phyloP scores from a whole-genome alignment of 2,113 vertebrate species.

The Pelmatolapia mariae region DNA sequence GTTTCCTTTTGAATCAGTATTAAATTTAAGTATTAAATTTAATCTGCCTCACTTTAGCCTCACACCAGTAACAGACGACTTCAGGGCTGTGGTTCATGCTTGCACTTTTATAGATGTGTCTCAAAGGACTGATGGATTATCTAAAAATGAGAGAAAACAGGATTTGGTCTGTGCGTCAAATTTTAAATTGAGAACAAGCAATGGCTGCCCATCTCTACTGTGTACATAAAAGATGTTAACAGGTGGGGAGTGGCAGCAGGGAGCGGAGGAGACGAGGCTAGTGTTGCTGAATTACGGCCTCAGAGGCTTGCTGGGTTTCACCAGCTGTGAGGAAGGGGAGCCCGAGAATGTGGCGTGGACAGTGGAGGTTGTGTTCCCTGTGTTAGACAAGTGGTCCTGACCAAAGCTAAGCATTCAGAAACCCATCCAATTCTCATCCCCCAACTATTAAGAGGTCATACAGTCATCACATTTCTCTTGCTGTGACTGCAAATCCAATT shows the following conservation, averaged over 20 bases:
- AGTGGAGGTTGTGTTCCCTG: conserved; percentile 16
- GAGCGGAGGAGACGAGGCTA: neutral
- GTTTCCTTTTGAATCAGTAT: neutral
- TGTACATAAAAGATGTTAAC: conserved; percentile 16
- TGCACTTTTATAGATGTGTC: neutral
- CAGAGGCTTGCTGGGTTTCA: neutral
- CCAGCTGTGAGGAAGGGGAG: conserved; percentile 32
- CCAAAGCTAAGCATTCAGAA: conserved; percentile 54
- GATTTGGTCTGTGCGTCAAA: accelerated
- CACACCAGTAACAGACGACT: neutral
- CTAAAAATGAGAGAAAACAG: neutral
- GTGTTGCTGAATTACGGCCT: conserved; percentile 34
- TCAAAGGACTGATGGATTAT: neutral
- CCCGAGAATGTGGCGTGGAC: conserved; percentile 13
- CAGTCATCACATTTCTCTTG: conserved; percentile 36
- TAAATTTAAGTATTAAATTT: neutral
- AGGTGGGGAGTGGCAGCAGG: conserved; percentile 44
- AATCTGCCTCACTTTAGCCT: neutral
- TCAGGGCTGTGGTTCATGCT: neutral
- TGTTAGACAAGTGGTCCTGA: conserved; percentile 20
- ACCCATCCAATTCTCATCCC: conserved; percentile 1
- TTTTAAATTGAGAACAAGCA: neutral
- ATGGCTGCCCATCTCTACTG: neutral
- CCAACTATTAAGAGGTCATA: conserved; percentile 13
- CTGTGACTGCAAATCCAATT: conserved; percentile 49